Conservation (phyloP, 2,888 invertebrate genomes). For the Cactoblastis cactorum region DNA sequence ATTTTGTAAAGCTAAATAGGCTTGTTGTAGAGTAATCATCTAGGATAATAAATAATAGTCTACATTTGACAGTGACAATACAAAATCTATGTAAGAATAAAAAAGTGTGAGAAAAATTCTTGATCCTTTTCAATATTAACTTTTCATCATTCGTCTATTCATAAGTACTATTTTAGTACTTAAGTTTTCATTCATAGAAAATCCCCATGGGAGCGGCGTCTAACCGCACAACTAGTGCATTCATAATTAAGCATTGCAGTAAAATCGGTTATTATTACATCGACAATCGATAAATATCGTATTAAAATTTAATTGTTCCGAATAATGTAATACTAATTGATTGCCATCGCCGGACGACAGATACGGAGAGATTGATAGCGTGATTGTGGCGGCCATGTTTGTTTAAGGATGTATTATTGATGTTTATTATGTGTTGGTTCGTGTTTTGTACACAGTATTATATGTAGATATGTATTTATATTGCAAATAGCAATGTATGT, state of each 20-base stretch:
- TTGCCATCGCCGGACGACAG: slow-evolving; percentile 12
- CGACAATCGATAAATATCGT: slow-evolving; percentile 12
- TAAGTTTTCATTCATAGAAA: too few species aligned
- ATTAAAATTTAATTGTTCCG: slow-evolving; percentile 15
- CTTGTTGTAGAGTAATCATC: too few species aligned
- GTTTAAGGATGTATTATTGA: background rate
- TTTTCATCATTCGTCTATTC: too few species aligned
- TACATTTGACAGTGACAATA: too few species aligned
- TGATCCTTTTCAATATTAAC: too few species aligned
- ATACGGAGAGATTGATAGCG: slow-evolving; percentile 7
- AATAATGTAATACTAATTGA: slow-evolving; percentile 18
- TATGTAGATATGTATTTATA: background rate
- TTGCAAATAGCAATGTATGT: too few species aligned
- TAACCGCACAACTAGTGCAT: background rate
- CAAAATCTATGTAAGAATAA: too few species aligned
- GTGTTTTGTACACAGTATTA: background rate
- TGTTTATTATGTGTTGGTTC: background rate
- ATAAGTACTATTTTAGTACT: too few species aligned
- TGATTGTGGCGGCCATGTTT: slow-evolving; percentile 1
- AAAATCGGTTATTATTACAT: slow-evolving; percentile 7
- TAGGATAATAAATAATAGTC: too few species aligned
- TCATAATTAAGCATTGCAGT: background rate
- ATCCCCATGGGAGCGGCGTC: background rate
- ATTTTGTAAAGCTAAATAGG: too few species aligned
- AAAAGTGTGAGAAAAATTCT: too few species aligned